Base-by-base conservation (phyloP, 92 coral and sea anemone genomes). In the Pocillopora grandis region DNA sequence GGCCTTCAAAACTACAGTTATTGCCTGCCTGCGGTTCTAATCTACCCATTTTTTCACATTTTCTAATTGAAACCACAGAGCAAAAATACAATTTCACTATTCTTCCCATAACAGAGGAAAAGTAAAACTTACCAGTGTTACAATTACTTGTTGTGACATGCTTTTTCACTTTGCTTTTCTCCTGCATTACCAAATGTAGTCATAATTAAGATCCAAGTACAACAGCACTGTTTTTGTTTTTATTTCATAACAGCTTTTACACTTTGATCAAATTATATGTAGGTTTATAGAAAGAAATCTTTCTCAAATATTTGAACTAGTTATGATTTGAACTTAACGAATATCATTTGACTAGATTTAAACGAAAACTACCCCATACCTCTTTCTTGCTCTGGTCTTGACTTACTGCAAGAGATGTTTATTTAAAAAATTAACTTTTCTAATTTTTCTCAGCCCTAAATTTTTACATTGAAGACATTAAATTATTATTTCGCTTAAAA, bases 361-460 rank as follows among this genome's bases (percentile, higher is more conserved):
- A 12, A 56, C 10, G n/a, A 55, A 55, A 60, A 19, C n/a, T 27
- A 80, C 27, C 21, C 60, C 14, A n/a, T 72, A 81, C 85, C 85
- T 81, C 85, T 35, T 71, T 81, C 70, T 81, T 81, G 71, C 20
- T 71, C 85, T 81, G 85, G 60, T 81, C 85, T 72, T 71, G 85
- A 33, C 85, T 81, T 35, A 60, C 85, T 81, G 56, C 21, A 81
- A 81, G 42, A 71, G 62, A 12, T 27, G 31, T 27, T 27, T 27
- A 27, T 27, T 59, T 59, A 59, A 59, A 59, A 16, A 59, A 59
- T 42, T 42, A 42, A 42, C 52, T 3, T 42, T 42, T 42, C 52
- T 42, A 7, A 7, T 42, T 7, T 42, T 42, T 42, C 52, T 42
- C 31, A 7, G 5, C 3, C 52, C 52, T 7, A 59, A 59, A 16